Conservation (phyloP, 2,888 invertebrate species). For the Caenorhabditis uteleia region DNA sequence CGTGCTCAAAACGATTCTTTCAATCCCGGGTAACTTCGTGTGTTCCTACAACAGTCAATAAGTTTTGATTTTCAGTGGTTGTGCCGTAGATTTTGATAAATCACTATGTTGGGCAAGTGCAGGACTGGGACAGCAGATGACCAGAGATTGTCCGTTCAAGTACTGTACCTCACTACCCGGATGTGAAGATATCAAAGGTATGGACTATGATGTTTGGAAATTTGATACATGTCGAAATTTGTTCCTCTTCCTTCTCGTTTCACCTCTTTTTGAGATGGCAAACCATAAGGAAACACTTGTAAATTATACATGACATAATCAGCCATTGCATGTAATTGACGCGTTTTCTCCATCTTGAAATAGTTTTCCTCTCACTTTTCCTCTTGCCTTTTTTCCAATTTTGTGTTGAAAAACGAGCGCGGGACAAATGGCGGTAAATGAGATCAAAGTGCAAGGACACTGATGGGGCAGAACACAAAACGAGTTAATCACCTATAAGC, state of each 20-base stretch:
- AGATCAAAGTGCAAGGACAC: no score
- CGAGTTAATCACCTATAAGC: no score
- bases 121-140: slow-evolving; percentile 50
- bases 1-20: slow-evolving; percentile 9
- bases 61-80: slow-evolving; percentile 41
- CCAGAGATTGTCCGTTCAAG: slow-evolving; percentile 64
- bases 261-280: not conserved
- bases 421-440: no score
- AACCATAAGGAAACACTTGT: not conserved
- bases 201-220: no score
- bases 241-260: not conserved
- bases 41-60: not conserved
- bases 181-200: slow-evolving; percentile 60
- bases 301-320: no score
- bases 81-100: slow-evolving; percentile 60
- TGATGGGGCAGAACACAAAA: no score
- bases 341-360: no score
- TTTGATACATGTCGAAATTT: no score
- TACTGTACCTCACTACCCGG: slow-evolving; percentile 65
- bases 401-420: no score
- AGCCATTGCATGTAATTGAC: no score
- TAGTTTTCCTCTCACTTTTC: no score
- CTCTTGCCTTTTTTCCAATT: no score
- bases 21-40: slow-evolving; percentile 6
- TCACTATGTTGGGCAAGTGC: slow-evolving; percentile 64